Evolutionary conservation across 2,888 invertebrate species (phyloP).

Genomic region (Arrhopalites spinosus): DNA sequence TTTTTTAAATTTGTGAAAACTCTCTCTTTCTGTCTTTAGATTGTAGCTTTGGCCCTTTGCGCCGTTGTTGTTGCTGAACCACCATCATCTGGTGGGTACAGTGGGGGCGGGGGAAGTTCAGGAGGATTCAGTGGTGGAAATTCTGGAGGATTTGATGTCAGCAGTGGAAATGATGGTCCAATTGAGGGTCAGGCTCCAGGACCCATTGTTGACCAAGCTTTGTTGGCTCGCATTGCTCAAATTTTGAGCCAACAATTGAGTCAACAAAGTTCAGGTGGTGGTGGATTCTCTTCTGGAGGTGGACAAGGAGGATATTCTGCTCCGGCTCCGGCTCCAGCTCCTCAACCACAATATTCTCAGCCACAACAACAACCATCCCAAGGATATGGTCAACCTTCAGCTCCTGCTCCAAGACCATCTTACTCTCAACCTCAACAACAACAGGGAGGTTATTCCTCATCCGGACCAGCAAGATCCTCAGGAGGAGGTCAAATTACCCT

Average conservation of each 20-base stretch:
- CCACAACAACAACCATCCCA: background rate
- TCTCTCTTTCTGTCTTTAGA: conserved; percentile 33
- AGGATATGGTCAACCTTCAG: conserved; percentile 30
- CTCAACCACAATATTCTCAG: conserved; percentile 7
- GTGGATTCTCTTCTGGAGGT: conserved; percentile 18
- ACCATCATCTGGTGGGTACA: conserved; percentile 41
- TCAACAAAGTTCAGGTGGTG: conserved; percentile 25
- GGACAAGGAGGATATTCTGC: conserved; percentile 1
- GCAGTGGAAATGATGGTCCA: conserved; percentile 40
- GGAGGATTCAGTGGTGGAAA: conserved; percentile 38
- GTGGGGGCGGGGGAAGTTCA: conserved; percentile 43
- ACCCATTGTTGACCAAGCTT: conserved; percentile 51
- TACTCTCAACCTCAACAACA: conserved; percentile 8
- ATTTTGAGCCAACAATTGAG: conserved; percentile 45
- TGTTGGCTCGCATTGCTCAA: conserved; percentile 51
- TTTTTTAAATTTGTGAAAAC: background rate
- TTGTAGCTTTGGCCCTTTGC: conserved; percentile 47
- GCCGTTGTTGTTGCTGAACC: conserved; percentile 51
- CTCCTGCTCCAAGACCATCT: conserved; percentile 17
- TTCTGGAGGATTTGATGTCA: conserved; percentile 31
- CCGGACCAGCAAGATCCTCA: conserved; percentile 17
- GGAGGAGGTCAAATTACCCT: conserved; percentile 34
- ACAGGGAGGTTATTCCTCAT: conserved; percentile 22
- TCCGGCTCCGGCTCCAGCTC: conserved; percentile 17
- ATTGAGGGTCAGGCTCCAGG: conserved; percentile 44